Conservation (phyloP, 2,888 invertebrate species). For the Apotomis turbidana region DNA sequence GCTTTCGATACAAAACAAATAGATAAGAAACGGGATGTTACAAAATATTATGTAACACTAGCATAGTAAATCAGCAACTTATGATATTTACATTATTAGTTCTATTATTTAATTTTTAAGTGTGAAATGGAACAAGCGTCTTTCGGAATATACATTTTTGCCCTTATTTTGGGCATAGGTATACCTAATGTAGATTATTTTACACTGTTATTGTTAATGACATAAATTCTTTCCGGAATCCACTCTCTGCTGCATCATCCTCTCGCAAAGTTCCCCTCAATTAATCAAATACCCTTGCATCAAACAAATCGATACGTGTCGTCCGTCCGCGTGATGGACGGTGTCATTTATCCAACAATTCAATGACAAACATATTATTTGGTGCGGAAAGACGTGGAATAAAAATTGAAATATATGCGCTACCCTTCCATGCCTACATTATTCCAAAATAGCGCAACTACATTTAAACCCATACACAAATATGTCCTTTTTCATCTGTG, state of each 20-base stretch:
- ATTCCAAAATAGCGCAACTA: neutral
- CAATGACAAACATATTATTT: conserved; percentile 35
- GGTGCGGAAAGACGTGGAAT: conserved; percentile 27
- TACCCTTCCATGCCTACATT: neutral
- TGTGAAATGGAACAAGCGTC: no score
- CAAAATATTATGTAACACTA: no score
- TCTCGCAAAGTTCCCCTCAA: neutral
- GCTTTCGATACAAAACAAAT: no score
- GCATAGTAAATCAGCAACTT: no score
- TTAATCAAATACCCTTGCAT: neutral
- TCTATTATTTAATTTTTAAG: no score
- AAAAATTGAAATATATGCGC: conserved; percentile 35
- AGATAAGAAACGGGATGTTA: no score
- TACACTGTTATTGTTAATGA: no score
- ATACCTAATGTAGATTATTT: no score
- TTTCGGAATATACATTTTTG: no score
- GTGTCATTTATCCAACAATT: conserved; percentile 17
- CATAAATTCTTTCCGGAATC: no score
- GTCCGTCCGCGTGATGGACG: conserved; percentile 10
- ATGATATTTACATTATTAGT: no score
- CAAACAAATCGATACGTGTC: conserved; percentile 18
- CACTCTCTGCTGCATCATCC: neutral
- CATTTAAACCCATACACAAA: neutral
- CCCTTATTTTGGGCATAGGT: no score
- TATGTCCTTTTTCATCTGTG: neutral